These are phyloP conservation scores for Dufourea novaeangliae DNA, from an alignment of 1,140 invertebrate species.

Conservation along the genomic window DNA sequence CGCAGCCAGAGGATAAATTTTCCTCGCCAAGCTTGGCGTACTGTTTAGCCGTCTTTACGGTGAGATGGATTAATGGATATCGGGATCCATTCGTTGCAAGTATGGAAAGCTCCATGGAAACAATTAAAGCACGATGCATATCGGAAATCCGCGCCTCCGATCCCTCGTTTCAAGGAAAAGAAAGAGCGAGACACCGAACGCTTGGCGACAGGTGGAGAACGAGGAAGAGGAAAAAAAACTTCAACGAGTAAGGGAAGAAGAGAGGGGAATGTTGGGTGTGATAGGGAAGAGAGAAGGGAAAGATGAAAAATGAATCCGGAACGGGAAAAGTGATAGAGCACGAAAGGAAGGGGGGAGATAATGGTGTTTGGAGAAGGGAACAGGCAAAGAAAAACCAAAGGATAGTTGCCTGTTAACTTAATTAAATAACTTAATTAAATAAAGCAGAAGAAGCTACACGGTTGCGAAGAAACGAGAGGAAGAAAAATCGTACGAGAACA, in stretches of 20 bases:
- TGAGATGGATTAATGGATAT: slow-evolving; percentile 6
- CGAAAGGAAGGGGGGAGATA: background rate
- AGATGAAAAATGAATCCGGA: slow-evolving; percentile 18
- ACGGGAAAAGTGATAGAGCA: background rate
- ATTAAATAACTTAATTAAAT: slow-evolving; percentile 3
- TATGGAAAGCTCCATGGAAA: slow-evolving; percentile 25
- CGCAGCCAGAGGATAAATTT: background rate
- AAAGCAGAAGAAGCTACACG: background rate
- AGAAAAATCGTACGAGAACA: too few species aligned
- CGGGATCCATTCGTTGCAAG: background rate
- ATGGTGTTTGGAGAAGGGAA: background rate
- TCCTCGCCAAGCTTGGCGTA: background rate
- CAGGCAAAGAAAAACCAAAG: background rate
- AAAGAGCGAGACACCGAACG: background rate
- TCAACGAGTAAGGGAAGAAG: background rate
- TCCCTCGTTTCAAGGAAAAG: background rate
- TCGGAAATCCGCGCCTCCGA: too few species aligned
- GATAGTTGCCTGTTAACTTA: background rate
- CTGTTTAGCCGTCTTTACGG: background rate
- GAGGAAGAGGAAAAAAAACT: background rate
- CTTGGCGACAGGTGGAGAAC: background rate
- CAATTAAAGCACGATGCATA: slow-evolving; percentile 34
- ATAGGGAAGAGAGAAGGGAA: background rate
- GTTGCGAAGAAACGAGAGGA: background rate
- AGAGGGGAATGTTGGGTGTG: too few species aligned